Evolutionary conservation across 2,113 vertebrate species (phyloP), one percentile per base, ranked within the genome.

Genomic region (Vombatus ursinus): DNA sequence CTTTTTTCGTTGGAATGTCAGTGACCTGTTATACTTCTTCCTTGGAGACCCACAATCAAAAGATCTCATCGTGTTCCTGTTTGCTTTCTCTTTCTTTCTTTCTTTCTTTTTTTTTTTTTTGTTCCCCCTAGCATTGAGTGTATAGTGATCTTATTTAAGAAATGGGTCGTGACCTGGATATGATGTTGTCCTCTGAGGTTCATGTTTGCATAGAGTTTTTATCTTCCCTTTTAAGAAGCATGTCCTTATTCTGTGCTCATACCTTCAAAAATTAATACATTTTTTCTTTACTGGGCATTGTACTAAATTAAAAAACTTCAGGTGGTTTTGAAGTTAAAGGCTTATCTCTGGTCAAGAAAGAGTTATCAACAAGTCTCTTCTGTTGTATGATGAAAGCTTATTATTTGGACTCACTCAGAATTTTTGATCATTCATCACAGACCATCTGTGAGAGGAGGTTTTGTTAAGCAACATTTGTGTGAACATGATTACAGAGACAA

Each of bases 401-500:
- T 54, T 28, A 68, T 93, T 77, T 93, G 52, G 90, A 49, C n/a
- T 44, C 94, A 50, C 2, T 50, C 47, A 84, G 68, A 16, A 50
- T 77, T 92, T 90, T 48, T 89, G 90, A 24, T 89, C 93, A 90
- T 84, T 53, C n/a, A 89, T 53, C n/a, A 50, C 2, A 47, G 23
- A 47, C 61, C 61, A 0, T 94, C 94, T 89, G 12, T 50, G 97
- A 61, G 54, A 93, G 84, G 93, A 93, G 49, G 90, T 22, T 9
- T 2, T 28, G 47, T 9, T 37, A 26, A 93, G 68, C 90, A 91
- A 94, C 48, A 54, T 61, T 50, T 7, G 1, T 90, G 89, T 19
- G 61, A 92, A 77, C 25, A 68, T 3, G 44, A 52, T 93, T 96
- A 95, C 89, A 92, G 94, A 92, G 52, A 54, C 51, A 61, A 96